Percentiles rank a stretch among this genome's conserved stretches.
Evolutionary conservation across 2,888 invertebrate genomes (phyloP).

Genomic region (Drosophila anomalata): DNA sequence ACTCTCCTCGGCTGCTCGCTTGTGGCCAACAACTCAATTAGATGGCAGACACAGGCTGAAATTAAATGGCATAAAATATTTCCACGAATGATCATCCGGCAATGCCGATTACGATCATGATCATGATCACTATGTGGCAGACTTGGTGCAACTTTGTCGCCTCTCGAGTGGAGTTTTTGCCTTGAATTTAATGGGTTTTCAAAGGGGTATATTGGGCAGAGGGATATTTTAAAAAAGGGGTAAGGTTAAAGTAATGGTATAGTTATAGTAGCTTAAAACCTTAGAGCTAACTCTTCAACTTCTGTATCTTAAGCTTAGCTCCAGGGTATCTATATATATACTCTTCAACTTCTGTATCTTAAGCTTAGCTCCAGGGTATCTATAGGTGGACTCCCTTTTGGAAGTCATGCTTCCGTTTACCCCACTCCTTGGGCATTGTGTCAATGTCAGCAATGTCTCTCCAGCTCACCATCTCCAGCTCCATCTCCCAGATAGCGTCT

Average conservation of each 20-base stretch:
- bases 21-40: constrained; percentile 80
- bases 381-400: background rate
- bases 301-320: background rate
- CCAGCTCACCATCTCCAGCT: constrained; percentile 28
- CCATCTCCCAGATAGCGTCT: constrained; percentile 44
- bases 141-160: constrained; percentile 47
- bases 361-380: background rate
- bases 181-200: background rate
- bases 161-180: constrained; percentile 13
- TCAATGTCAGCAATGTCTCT: constrained; percentile 66
- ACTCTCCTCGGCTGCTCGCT: constrained; percentile 14
- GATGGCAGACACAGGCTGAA: constrained; percentile 65
- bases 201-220: constrained; percentile 1
- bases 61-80: constrained; percentile 75
- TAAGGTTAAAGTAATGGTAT: too few species aligned
- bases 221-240: background rate
- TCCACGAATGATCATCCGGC: constrained; percentile 38
- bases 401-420: background rate
- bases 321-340: background rate
- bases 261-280: too few species aligned
- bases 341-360: background rate
- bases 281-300: too few species aligned
- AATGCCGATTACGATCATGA: constrained; percentile 31
- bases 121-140: constrained; percentile 30
- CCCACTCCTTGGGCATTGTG: constrained; percentile 61